Conservation (phyloP, 1,140 invertebrate species). For the Globodera rostochiensis region DNA sequence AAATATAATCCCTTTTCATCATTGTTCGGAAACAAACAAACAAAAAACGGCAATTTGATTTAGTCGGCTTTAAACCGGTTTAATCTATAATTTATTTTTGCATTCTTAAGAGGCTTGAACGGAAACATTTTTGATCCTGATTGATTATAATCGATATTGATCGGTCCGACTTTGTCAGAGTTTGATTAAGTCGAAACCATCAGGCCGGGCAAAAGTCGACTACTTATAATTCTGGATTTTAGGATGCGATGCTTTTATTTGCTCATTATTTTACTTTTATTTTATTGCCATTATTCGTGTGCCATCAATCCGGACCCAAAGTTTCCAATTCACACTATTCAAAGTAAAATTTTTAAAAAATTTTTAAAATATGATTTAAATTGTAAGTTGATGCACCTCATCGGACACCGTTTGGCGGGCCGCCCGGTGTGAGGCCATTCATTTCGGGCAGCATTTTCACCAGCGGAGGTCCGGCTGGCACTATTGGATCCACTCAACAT, state of each 20-base stretch:
- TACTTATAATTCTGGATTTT: not conserved
- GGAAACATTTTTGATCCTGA: too few relatives aligned
- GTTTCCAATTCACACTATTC: conserved; percentile 28
- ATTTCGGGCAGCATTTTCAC: conserved; percentile 21
- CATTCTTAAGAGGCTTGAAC: too few relatives aligned
- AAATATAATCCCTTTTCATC: too few relatives aligned
- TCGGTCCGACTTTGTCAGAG: too few relatives aligned
- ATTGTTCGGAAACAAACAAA: too few relatives aligned
- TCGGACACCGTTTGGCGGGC: not conserved
- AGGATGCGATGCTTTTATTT: conserved; percentile 8
- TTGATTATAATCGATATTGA: too few relatives aligned
- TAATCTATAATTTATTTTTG: too few relatives aligned
- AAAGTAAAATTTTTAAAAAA: conserved; percentile 12
- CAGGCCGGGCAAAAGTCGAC: too few relatives aligned
- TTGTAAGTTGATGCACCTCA: conserved; percentile 26
- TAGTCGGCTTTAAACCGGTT: too few relatives aligned
- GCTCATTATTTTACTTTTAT: not conserved
- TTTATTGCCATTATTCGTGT: not conserved
- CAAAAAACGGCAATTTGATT: too few relatives aligned
- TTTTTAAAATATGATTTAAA: too few relatives aligned
- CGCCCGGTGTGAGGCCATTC: conserved; percentile 22
- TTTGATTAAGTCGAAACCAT: too few relatives aligned
- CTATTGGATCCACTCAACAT: conserved; percentile 1
- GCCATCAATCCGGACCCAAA: conserved; percentile 23
- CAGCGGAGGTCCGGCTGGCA: not conserved